These are phyloP conservation scores for Radopholus similis DNA, from an alignment of 1,140 invertebrate species.

Conservation along the genomic window DNA sequence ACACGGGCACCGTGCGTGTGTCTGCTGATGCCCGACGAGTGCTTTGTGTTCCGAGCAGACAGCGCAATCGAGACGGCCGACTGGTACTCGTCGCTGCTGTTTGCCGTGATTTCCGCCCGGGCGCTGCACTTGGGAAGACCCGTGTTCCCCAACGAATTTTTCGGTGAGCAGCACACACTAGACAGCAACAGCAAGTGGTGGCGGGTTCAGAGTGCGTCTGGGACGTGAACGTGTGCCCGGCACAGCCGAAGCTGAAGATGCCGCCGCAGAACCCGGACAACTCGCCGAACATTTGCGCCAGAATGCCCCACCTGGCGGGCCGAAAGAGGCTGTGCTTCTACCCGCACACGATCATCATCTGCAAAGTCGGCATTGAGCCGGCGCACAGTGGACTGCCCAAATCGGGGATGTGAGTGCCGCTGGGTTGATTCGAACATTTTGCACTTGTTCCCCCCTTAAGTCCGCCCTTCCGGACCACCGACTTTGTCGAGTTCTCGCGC, in stretches of 20 bases:
- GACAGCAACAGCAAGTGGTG: no score
- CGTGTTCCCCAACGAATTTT: slow-evolving; percentile 34
- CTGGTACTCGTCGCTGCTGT: slow-evolving; percentile 19
- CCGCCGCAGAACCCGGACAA: slow-evolving; percentile 6
- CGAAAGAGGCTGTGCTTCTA: slow-evolving; percentile 30
- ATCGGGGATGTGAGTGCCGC: slow-evolving; percentile 13
- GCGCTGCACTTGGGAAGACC: slow-evolving; percentile 28
- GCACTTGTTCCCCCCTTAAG: not conserved
- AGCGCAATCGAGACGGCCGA: slow-evolving; percentile 11
- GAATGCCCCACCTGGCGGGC: not conserved
- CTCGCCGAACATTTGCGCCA: slow-evolving; percentile 30
- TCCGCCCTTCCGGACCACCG: slow-evolving; percentile 19
- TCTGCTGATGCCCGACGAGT: slow-evolving; percentile 32
- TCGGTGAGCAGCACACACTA: no score
- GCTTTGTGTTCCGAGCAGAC: slow-evolving; percentile 18
- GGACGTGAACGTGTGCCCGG: slow-evolving; percentile 18
- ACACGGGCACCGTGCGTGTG: slow-evolving; percentile 2
- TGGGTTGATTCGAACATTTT: not conserved
- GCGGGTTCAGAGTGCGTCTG: slow-evolving; percentile 25
- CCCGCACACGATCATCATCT: slow-evolving; percentile 31
- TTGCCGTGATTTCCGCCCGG: slow-evolving; percentile 21
- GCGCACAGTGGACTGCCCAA: slow-evolving; percentile 22
- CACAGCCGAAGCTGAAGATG: slow-evolving; percentile 29
- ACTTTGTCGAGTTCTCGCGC: slow-evolving; percentile 31
- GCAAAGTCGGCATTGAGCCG: slow-evolving; percentile 27